A percentile compares a stretch with the other conserved stretches of the same genome.
These are phyloP conservation scores for Eubucco bourcierii DNA, from an alignment of 2,113 vertebrate species.

Conservation along the genomic window DNA sequence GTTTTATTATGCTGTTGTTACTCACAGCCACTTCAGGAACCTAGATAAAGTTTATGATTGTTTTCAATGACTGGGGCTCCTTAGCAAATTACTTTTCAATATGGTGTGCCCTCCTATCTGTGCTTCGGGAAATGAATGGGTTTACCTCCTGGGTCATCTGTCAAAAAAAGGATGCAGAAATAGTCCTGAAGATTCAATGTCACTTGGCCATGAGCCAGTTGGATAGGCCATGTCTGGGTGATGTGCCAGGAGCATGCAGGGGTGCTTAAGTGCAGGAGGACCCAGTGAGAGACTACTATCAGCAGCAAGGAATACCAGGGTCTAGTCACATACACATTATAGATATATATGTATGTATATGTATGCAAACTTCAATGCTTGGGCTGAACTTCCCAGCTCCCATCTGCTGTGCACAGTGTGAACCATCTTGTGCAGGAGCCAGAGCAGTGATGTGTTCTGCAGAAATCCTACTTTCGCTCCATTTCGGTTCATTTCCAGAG, in stretches of 20 bases:
- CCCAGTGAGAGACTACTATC: not conserved
- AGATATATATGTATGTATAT: not conserved
- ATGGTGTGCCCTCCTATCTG: not conserved
- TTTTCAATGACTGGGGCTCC: not conserved
- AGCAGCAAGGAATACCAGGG: not conserved
- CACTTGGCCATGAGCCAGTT: rapidly evolving
- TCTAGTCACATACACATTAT: not conserved
- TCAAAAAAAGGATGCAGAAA: not conserved
- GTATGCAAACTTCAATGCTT: constrained; percentile 10
- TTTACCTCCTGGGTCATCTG: not conserved
- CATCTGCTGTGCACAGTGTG: constrained; percentile 51
- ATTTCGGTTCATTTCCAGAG: not conserved
- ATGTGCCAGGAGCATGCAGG: not conserved
- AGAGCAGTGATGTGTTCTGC: not conserved
- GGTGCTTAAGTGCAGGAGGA: not conserved
- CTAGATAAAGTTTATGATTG: not conserved
- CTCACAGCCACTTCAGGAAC: not conserved
- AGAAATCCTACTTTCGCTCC: not conserved
- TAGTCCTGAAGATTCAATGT: not conserved
- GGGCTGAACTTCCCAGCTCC: constrained; percentile 24
- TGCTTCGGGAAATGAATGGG: not conserved
- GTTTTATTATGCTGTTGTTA: not conserved
- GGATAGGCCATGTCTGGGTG: rapidly evolving
- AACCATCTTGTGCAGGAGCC: constrained; percentile 32
- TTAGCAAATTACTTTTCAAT: not conserved